A percentile compares a stretch with the other conserved stretches of the same genome.
Conservation (phyloP, 2,797 vertebrate genomes). For the Eurystomus glaucurus region DNA sequence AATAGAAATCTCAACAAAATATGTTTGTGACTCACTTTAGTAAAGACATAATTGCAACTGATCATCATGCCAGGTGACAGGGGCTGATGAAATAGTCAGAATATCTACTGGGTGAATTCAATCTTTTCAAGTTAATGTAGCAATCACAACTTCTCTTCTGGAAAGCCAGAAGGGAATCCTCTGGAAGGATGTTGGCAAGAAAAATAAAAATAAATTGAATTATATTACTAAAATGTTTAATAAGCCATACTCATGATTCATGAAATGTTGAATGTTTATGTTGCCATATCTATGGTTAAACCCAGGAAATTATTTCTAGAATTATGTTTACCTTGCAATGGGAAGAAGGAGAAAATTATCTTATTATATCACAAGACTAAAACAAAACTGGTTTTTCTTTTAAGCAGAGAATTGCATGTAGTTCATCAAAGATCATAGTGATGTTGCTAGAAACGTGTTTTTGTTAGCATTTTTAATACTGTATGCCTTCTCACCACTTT, state of each 20-base stretch:
- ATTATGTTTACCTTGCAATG: not conserved
- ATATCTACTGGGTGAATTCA: not conserved
- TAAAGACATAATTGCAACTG: not conserved
- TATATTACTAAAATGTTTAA: not conserved
- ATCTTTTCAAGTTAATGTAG: not conserved
- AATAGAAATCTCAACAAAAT: not conserved
- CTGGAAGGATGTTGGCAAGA: not conserved
- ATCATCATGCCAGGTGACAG: not conserved
- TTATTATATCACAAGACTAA: not conserved
- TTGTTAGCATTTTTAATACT: not conserved
- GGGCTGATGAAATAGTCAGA: not conserved
- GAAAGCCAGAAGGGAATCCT: not conserved
- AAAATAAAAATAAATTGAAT: not conserved
- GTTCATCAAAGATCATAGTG: not conserved
- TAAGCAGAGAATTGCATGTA: not conserved
- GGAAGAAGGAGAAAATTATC: not conserved
- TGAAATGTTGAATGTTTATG: not conserved
- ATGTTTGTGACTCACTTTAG: not conserved
- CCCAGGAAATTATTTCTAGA: not conserved
- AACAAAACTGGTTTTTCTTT: accelerated
- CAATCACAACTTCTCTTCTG: not conserved
- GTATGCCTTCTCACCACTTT: not conserved
- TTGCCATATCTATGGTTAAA: not conserved
- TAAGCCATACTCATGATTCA: not conserved
- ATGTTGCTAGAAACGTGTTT: not conserved